Percentiles rank a stretch among this genome's conserved stretches.
phyloP scores from a whole-genome alignment of 2,888 invertebrate species.

The Gastracanthus pulcherrimus region DNA sequence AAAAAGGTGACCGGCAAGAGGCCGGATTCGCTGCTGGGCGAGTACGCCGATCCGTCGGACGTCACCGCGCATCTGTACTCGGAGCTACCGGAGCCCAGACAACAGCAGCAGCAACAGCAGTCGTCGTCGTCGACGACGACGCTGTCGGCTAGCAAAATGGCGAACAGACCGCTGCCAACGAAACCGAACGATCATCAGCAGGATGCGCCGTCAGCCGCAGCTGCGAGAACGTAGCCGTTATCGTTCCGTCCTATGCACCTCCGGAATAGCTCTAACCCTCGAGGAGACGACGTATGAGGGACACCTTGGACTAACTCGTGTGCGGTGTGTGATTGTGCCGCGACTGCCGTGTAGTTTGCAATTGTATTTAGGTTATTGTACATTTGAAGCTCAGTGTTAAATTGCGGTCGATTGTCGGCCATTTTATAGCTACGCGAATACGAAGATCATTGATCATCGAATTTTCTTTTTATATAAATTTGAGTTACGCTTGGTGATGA shows the following conservation, averaged over 20 bases:
- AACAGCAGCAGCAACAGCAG: constrained; percentile 35
- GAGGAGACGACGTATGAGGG: background rate
- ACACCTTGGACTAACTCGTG: background rate
- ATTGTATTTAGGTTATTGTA: background rate
- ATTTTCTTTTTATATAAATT: no score
- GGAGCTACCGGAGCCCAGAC: constrained; percentile 78
- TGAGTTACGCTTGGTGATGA: background rate
- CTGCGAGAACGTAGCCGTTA: constrained; percentile 64
- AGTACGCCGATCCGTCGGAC: constrained; percentile 81
- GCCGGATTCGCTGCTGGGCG: constrained; percentile 76
- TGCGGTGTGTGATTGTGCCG: background rate
- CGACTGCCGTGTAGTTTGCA: no score
- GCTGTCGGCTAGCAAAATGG: constrained; percentile 79
- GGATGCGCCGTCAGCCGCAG: no score
- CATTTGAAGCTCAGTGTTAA: background rate
- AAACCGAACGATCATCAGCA: constrained; percentile 79
- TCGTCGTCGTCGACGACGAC: constrained; percentile 76
- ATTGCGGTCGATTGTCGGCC: background rate
- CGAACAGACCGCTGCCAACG: constrained; percentile 84
- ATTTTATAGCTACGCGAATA: background rate
- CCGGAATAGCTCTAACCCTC: constrained; percentile 13
- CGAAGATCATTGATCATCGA: background rate
- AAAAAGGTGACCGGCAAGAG: constrained; percentile 61
- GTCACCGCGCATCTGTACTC: constrained; percentile 80
- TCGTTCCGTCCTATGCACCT: constrained; percentile 30